Evolutionary conservation across 2,888 invertebrate genomes (phyloP), one percentile per base, ranked within the genome.

Genomic region (Agelastica alni): DNA sequence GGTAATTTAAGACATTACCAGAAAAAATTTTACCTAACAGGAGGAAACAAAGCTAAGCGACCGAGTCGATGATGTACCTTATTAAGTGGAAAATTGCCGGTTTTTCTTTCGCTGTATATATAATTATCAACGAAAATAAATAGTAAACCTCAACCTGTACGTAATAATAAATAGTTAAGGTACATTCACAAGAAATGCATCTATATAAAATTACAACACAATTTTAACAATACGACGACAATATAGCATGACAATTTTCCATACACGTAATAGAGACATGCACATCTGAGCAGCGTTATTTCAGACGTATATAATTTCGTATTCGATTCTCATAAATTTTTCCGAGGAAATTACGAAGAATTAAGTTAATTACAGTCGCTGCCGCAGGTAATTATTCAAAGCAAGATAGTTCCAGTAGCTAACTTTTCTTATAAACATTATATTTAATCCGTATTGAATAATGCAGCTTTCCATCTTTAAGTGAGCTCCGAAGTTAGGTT

Each of bases 241-340:
- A 67, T 67, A 67, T 59, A 66, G 59, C 66, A 68, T 65, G 67
- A 63, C 64, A 54, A 68, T 66, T 65, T 64, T n/a, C 61, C 62
- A 34, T 44, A 55, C 47, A 68, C 62, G 62, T 63, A 64, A 68
- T 65, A 64, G 62, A 69, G 66, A 70, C 70, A 70, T 71, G 70
- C 70, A 70, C 70, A 70, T 71, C 68, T 68, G 68, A 67, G 68
- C 67, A 69, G 62, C 62, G 66, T 70, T 67, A 68, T 66, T 66
- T 65, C 63, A 65, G 61, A 53, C 53, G 56, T 69, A 57, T 37
- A 37, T 46, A 67, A 71, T 71, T 70, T 69, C 46, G 54, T 56
- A 63, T 66, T 62, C 65, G 64, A 69, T 71, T 70, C 70, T 65
- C 70, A 71, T 70, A 70, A 71, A 71, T 70, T 68, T 70, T 69